Base-by-base conservation (phyloP, 2,888 invertebrate genomes). In the Lamellibrachia satsuma region DNA sequence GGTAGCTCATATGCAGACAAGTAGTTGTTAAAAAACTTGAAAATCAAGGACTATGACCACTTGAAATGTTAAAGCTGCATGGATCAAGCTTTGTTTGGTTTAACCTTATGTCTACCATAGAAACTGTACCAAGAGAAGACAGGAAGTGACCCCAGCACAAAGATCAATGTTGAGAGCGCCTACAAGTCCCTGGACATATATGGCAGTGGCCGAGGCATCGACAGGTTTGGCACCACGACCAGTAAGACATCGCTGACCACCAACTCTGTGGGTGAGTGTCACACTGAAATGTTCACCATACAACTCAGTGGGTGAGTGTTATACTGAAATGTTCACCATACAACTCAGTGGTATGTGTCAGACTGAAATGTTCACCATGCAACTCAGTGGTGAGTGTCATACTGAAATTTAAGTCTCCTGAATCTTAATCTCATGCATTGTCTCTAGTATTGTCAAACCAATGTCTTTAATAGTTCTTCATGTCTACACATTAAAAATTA, bases 151-250 rank as follows among this genome's bases (percentile, higher is more conserved):
- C 90, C 92, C 15, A 91, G 11, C 7, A 51, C 60, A 52, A 92
- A 92, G 39, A 91, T 91, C 22, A 52, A 91, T 51, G 90, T 93
- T 57, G 93, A 93, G 22, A 92, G 93, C 27, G 93, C 92, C n/a
- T 92, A 91, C 52, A 93, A 93, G 91, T 93, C 93, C 22, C 60
- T 93, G 90, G 93, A 93, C 60, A 93, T 52, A 52, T 93, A 91
- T 52, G 93, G 75, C 92, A 93, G 93, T n/a, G 92, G 91, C 9
- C 39, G 90, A 51, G 91, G 75, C 22, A 75, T 75, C 15, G 75
- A 75, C 75, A 75, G n/a, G 75, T 75, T 75, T 75, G 75, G 75
- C 75, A 75, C 75, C 15, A 75, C 22, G 0, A 22, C 75, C 75
- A 75, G 75, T 75, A 75, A 75, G 75, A 15, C 75, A 6, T 75